These are phyloP conservation scores for Pyrrhosoma nymphula DNA, from an alignment of 2,888 invertebrate genomes.

Conservation along the genomic window DNA sequence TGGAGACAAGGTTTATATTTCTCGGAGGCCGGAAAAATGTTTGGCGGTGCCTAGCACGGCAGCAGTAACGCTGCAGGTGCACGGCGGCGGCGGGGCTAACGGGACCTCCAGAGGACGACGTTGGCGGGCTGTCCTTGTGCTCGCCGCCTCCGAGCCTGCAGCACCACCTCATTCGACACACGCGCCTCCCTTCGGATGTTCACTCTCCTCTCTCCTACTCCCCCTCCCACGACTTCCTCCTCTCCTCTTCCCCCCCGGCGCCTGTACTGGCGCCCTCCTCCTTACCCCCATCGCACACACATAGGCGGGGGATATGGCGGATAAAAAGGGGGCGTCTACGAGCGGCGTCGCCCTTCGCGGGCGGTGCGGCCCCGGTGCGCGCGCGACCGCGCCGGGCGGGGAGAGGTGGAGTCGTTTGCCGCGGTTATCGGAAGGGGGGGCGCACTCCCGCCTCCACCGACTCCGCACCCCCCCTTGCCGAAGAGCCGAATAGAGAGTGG, in stretches of 20 bases:
- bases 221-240: conserved; percentile 62
- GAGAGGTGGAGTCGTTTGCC: background rate
- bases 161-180: conserved; percentile 73
- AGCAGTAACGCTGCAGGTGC: too few relatives aligned
- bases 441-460: background rate
- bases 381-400: background rate
- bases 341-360: too few relatives aligned
- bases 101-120: conserved; percentile 71
- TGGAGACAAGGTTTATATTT: background rate
- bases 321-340: conserved; percentile 68
- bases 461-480: background rate
- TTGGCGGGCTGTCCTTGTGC: conserved; percentile 55
- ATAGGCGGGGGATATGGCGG: background rate
- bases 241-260: background rate
- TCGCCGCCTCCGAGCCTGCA: conserved; percentile 70
- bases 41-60: too few relatives aligned
- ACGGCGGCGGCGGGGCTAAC: conserved; percentile 75
- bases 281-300: too few relatives aligned
- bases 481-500: background rate
- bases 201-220: conserved; percentile 74
- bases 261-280: background rate
- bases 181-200: conserved; percentile 74
- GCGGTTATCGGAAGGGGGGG: background rate
- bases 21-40: background rate
- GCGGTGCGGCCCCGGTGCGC: too few relatives aligned